Evolutionary conservation across 2,113 vertebrate genomes (phyloP).

Genomic region (Amblyornis subalaris): DNA sequence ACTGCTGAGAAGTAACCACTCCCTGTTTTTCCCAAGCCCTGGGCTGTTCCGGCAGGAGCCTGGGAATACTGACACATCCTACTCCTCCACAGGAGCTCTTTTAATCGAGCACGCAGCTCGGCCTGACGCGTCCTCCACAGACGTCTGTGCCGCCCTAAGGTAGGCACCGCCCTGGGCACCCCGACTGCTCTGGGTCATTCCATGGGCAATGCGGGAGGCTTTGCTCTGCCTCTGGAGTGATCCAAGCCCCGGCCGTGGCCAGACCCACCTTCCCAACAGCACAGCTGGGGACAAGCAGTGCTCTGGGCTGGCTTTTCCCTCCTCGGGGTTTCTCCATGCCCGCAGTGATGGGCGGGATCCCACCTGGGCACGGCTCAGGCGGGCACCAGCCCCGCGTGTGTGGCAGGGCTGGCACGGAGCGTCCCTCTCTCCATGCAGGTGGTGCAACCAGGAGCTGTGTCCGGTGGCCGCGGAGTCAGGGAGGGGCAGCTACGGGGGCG

Average conservation of each 20-base stretch:
- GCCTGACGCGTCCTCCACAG: constrained; percentile 60
- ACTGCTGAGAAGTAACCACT: background rate
- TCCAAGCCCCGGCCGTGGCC: accelerated
- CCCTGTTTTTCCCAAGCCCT: accelerated
- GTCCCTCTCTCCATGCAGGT: constrained; percentile 57
- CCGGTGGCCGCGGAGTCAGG: constrained; percentile 55
- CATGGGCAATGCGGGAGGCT: accelerated
- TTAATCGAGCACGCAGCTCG: constrained; percentile 75
- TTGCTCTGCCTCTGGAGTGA: background rate
- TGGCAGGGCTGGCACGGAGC: accelerated
- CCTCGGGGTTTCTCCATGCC: accelerated
- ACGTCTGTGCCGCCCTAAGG: constrained; percentile 70
- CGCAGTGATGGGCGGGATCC: accelerated
- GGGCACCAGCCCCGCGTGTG: background rate
- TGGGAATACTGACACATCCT: accelerated
- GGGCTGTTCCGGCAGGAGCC: background rate
- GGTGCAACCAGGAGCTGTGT: constrained; percentile 81
- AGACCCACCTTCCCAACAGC: accelerated
- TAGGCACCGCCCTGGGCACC: background rate
- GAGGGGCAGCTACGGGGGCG: constrained; percentile 58
- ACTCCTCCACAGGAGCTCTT: constrained; percentile 69
- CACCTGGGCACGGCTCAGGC: accelerated
- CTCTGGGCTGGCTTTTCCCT: background rate
- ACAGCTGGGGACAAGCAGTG: accelerated
- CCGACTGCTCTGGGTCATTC: accelerated